Evolutionary conservation across 37 sponge, comb jelly and placozoan genomes (phyloP).

Genomic region (Aphrocallistes beatrix): DNA sequence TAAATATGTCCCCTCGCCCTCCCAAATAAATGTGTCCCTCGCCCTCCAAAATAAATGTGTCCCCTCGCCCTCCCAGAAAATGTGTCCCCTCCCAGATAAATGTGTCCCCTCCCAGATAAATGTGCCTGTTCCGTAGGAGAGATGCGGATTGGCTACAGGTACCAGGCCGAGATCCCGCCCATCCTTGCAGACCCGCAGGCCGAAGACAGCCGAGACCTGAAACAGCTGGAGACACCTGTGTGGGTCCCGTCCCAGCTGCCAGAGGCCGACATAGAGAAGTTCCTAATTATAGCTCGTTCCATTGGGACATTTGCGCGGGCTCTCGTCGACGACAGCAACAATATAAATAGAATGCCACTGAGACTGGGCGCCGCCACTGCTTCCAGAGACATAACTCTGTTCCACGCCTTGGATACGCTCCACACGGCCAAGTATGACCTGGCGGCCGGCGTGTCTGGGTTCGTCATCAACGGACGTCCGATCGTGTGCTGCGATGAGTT

Average conservation of each 20-base stretch:
- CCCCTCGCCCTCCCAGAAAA: no score
- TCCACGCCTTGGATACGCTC: constrained; percentile 84
- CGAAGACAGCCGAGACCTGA: constrained; percentile 24
- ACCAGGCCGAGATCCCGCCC: constrained; percentile 70
- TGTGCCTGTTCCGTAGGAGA: constrained; percentile 37
- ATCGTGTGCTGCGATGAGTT: constrained; percentile 85
- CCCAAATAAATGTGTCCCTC: no score
- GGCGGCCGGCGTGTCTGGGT: constrained; percentile 46
- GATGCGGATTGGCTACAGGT: constrained; percentile 68
- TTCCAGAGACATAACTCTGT: constrained; percentile 84
- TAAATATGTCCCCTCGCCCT: no score
- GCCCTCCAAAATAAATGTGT: no score
- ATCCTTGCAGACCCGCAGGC: not conserved
- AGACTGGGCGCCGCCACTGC: constrained; percentile 86
- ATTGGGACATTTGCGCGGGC: constrained; percentile 95
- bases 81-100: no score
- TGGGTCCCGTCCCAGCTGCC: constrained; percentile 67
- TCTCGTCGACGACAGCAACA: constrained; percentile 69
- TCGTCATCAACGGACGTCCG: constrained; percentile 73
- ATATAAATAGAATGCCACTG: constrained; percentile 69
- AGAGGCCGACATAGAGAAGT: constrained; percentile 80
- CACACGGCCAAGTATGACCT: constrained; percentile 67
- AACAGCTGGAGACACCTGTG: constrained; percentile 36
- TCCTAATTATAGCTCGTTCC: constrained; percentile 74
- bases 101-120: no score